A percentile compares a stretch with the other conserved stretches of the same genome.
Conservation (phyloP, 2,888 invertebrate species). For the Dorcus hopei region DNA sequence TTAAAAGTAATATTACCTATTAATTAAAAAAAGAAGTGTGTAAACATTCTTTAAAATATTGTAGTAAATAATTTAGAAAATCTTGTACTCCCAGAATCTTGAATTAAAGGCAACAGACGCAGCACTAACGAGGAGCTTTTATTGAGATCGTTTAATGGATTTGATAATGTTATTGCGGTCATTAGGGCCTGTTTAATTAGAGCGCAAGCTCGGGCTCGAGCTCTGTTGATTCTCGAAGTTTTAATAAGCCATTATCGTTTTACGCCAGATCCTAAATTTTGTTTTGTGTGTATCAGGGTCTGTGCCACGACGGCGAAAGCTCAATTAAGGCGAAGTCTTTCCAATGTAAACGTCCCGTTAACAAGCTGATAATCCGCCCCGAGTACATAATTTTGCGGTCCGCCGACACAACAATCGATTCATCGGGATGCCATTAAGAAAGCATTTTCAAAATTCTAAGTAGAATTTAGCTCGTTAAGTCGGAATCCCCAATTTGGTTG, state of each 20-base stretch:
- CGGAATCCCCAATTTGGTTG: not conserved
- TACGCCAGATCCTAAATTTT: conserved; percentile 24
- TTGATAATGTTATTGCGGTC: conserved; percentile 37
- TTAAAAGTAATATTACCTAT: too few species aligned
- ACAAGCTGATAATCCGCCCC: too few species aligned
- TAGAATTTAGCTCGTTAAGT: not conserved
- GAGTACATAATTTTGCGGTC: too few species aligned
- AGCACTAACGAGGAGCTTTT: conserved; percentile 23
- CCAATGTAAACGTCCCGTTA: too few species aligned
- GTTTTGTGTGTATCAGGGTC: not conserved
- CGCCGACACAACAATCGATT: too few species aligned
- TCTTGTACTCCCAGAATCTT: conserved; percentile 8
- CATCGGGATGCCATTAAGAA: too few species aligned
- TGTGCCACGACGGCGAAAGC: too few species aligned
- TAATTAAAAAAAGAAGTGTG: too few species aligned
- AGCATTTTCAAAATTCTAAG: not conserved
- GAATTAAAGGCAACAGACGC: conserved; percentile 19
- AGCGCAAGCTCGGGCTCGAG: conserved; percentile 27
- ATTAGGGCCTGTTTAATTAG: conserved; percentile 36
- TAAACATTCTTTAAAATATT: too few species aligned
- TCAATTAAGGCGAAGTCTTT: too few species aligned
- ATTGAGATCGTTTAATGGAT: conserved; percentile 34
- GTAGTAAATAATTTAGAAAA: too few species aligned
- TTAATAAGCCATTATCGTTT: conserved; percentile 36
- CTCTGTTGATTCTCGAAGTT: conserved; percentile 35